Percentiles rank a stretch among this genome's conserved stretches.
These are phyloP conservation scores for Apogon hyalosoma DNA, from an alignment of 2,797 vertebrate genomes.

Conservation along the genomic window DNA sequence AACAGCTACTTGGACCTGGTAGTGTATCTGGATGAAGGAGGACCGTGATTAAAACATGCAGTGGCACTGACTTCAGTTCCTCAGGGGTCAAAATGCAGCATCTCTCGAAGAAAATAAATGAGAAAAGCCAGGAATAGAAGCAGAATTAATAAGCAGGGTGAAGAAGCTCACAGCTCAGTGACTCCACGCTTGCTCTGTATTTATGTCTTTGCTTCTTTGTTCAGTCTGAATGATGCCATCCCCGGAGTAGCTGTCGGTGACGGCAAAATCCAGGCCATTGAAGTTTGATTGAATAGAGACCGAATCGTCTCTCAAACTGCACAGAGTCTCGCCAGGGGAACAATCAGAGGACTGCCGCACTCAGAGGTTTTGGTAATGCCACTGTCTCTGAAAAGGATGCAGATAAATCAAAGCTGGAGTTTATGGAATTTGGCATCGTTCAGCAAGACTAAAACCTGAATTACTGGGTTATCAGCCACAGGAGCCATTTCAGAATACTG, in stretches of 20 bases:
- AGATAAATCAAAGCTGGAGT: slow-evolving; percentile 8
- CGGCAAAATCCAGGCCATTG: slow-evolving; percentile 14
- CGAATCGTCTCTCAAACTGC: not conserved
- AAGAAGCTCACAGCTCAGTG: slow-evolving; percentile 17
- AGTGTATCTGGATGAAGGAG: slow-evolving; percentile 40
- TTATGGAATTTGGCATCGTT: slow-evolving; percentile 1
- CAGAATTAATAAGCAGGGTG: slow-evolving; percentile 27
- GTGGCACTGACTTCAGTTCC: slow-evolving; percentile 25
- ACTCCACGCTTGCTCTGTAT: slow-evolving; percentile 9
- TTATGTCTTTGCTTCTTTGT: slow-evolving; percentile 7
- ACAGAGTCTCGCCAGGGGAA: slow-evolving; percentile 3
- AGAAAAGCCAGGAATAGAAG: slow-evolving; percentile 29
- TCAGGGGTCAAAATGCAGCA: slow-evolving; percentile 32
- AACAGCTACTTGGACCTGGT: slow-evolving; percentile 23
- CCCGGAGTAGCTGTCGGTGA: not conserved
- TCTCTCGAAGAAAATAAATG: slow-evolving; percentile 36
- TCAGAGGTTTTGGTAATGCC: slow-evolving; percentile 8
- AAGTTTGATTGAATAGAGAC: slow-evolving; percentile 2
- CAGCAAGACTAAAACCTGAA: not conserved
- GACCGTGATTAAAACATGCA: slow-evolving; percentile 54
- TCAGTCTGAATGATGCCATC: slow-evolving; percentile 14
- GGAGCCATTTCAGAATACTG: slow-evolving; percentile 36
- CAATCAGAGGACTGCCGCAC: not conserved
- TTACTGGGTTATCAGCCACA: slow-evolving; percentile 33
- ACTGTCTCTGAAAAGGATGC: slow-evolving; percentile 9